Evolutionary conservation across 2,797 vertebrate genomes (phyloP), one percentile per base, ranked within the genome.

Genomic region (Tapera naevia): DNA sequence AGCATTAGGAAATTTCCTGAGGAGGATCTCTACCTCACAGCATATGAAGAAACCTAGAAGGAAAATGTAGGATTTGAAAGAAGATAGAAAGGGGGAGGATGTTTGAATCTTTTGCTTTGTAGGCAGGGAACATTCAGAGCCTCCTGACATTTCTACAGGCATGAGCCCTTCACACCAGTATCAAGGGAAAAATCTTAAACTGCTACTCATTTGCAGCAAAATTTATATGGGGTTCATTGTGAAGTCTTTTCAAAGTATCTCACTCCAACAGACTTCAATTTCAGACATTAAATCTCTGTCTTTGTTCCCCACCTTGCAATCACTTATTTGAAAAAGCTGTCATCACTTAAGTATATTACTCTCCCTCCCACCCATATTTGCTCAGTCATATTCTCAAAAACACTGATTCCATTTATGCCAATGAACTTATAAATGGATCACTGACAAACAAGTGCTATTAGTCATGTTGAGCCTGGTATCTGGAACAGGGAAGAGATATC

Each of bases 221-320:
- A 94, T 39, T 80, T 94, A 92, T 39, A 27, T 4, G 4, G 35
- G 25, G 24, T 14, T 93, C 56, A 64, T 88, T 86, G 48, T 88
- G 70, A 96, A 94, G 74, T 91, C 15, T 67, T 92, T 93, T 95
- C 62, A 78, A 94, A 87, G 82, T 64, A 82, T 28, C 61, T 92
- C 46, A 28, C 60, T 93, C 21, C 30, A 94, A 76, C 18, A 92
- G 80, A 80, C 58, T 75, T 89, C 50, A 80, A 72, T 91, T 88
- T 84, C 65, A 92, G 46, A 78, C 18, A 66, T 58, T 67, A 92
- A 94, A 96, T 41, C n/a, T 53, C 43, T 73, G 48, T 17, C 18
- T 87, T 93, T 64, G 45, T 70, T 79, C 13, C 39, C 23, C 8
- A 3, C 22, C 22, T 85, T 66, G 39, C 46, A 89, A 76, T 72